Conservation (phyloP, 2,888 invertebrate genomes). For the Parnassius glacialis region DNA sequence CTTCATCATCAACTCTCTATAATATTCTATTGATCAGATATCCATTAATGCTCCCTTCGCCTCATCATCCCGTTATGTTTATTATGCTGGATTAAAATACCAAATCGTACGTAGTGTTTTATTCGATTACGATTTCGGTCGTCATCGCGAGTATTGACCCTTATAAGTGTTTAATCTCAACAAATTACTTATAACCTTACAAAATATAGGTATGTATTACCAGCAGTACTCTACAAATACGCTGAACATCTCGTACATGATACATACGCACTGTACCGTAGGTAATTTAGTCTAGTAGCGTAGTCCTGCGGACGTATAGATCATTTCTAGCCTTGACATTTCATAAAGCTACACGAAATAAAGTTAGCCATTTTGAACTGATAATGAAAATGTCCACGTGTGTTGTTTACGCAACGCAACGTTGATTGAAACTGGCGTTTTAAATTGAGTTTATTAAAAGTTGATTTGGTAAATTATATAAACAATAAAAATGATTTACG, state of each 20-base stretch:
- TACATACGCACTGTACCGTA: background rate
- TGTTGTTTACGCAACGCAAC: background rate
- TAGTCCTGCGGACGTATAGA: constrained; percentile 16
- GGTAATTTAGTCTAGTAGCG: constrained; percentile 7
- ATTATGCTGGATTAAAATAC: no score
- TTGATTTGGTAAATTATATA: no score
- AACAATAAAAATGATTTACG: no score
- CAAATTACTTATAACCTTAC: constrained; percentile 2
- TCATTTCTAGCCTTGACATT: constrained; percentile 25
- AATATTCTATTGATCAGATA: no score
- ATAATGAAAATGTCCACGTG: constrained; percentile 8
- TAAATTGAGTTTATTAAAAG: no score
- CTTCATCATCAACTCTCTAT: no score
- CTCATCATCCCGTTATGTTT: no score
- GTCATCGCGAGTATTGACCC: constrained; percentile 10
- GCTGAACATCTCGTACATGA: background rate
- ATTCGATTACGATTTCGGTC: constrained; percentile 3
- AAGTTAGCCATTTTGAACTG: constrained; percentile 16
- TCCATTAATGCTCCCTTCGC: no score
- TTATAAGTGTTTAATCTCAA: constrained; percentile 12
- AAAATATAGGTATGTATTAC: background rate
- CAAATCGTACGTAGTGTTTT: background rate
- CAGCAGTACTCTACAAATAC: background rate
- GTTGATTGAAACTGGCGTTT: background rate
- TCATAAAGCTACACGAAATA: constrained; percentile 24